phyloP scores from a whole-genome alignment of 2,797 vertebrate genomes.

The Sciurus carolinensis region DNA sequence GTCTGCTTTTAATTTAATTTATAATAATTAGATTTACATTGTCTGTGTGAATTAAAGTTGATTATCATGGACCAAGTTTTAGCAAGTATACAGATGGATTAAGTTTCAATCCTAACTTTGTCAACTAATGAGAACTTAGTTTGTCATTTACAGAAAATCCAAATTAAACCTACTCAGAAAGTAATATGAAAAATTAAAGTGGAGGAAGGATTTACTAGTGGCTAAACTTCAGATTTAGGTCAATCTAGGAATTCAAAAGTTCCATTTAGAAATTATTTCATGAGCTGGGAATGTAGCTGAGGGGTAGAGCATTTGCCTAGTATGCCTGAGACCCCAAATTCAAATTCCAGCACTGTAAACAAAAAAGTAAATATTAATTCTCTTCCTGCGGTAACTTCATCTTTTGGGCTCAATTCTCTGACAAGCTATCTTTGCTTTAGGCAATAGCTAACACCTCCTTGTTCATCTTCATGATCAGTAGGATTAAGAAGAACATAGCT shows the following conservation, averaged over 20 bases:
- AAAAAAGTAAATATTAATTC: neutral
- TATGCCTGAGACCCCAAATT: too few relatives aligned
- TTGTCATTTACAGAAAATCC: conserved; percentile 33
- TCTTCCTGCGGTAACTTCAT: neutral
- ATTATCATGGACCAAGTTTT: neutral
- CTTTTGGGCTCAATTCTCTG: neutral
- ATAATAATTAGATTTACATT: conserved; percentile 36
- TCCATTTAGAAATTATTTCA: neutral
- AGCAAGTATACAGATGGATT: neutral
- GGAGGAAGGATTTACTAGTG: neutral
- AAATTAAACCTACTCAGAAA: neutral
- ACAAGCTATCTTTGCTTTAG: neutral
- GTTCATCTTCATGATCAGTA: neutral
- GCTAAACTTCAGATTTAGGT: neutral
- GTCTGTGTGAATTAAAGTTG: neutral
- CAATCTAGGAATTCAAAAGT: neutral
- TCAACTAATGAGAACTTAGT: neutral
- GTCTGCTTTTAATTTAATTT: conserved; percentile 35
- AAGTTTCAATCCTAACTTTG: neutral
- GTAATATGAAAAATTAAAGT: neutral
- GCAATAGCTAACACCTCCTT: neutral
- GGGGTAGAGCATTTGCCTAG: too few relatives aligned
- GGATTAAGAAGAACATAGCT: neutral
- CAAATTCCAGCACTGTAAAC: too few relatives aligned
- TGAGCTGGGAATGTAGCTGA: too few relatives aligned